Conservation (phyloP, 2,797 vertebrate genomes). For the Scleropages formosus region DNA sequence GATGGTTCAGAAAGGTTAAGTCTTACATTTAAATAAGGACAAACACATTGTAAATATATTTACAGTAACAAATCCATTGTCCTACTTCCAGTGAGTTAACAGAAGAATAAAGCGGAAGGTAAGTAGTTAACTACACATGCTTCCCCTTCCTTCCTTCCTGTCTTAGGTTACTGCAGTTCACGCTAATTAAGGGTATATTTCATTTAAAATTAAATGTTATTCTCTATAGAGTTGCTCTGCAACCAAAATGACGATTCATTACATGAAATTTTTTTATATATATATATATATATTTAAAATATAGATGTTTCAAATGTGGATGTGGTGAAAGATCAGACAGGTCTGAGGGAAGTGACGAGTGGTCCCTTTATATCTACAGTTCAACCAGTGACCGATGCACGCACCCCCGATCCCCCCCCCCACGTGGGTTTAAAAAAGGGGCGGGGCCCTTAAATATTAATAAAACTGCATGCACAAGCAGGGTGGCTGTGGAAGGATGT, state of each 20-base stretch:
- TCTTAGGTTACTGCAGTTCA: conserved; percentile 47
- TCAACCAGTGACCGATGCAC: not conserved
- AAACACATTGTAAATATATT: conserved; percentile 60
- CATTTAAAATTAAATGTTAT: conserved; percentile 76
- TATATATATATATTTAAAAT: conserved; percentile 50
- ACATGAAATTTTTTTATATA: conserved; percentile 51
- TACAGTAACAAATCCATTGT: conserved; percentile 65
- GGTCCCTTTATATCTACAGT: not conserved
- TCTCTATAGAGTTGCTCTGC: conserved; percentile 88
- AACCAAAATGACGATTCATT: conserved; percentile 75
- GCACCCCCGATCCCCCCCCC: not conserved
- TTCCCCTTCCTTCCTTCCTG: conserved; percentile 41
- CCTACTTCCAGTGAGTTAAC: conserved; percentile 67
- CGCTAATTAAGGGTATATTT: conserved; percentile 66
- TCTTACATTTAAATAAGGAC: conserved; percentile 71
- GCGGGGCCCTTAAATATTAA: not conserved
- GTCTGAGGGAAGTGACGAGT: not conserved
- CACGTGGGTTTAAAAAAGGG: not conserved
- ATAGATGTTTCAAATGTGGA: conserved; percentile 40
- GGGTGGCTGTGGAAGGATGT: not conserved
- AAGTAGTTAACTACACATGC: conserved; percentile 60
- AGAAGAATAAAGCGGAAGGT: conserved; percentile 56
- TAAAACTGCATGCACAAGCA: not conserved
- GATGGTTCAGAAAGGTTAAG: conserved; percentile 49
- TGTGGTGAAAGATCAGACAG: not conserved